Base-by-base conservation (phyloP, 92 coral and sea anemone species). In the Epizoanthus scotinus region DNA sequence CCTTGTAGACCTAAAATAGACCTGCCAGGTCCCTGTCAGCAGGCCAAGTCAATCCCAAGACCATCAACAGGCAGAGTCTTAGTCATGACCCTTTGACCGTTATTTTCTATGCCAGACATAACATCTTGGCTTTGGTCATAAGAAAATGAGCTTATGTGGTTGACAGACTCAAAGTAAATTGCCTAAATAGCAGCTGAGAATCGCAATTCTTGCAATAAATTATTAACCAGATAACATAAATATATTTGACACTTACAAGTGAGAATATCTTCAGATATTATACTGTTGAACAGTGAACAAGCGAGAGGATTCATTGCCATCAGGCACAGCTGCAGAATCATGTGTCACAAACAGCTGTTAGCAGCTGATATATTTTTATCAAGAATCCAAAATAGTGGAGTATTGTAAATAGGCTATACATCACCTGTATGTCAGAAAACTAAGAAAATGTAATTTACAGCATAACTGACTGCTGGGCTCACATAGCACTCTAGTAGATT, bases 311-410 rank as follows among this genome's bases (percentile, higher is more conserved):
- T 50, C 20, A 42, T 14, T 38, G 7, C 17, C 81, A 38, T 0
- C 54, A 29, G 36, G 24, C 59, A 21, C 52, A 55, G 36, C 56
- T 17, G 26, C 18, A 19, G 0, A 31, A 36, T 57, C 38, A 31
- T n/a, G 2, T 57, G 61, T 24, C 63, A 19, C 6, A 20, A 75
- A 24, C 17, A 15, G 68, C 68, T 58, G 56, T 36, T 67, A 34
- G n/a, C 68, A 75, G 81, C 67, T 21, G 26, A 59, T 75, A 60
- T 73, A 75, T 58, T 75, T 75, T 75, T 75, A 36, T 75, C 67
- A 9, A 25, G 26, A 59, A 59, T 47, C 9, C 26, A 21, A 27
- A 38, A 28, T 54, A 72, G 12, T 10, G 22, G 38, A 38, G 21
- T 22, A 75, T 26, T 75, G 81, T 75, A 75, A 75, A 75, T 75